Evolutionary conservation across 2,888 invertebrate genomes (phyloP).

Genomic region (Empis stercorea): DNA sequence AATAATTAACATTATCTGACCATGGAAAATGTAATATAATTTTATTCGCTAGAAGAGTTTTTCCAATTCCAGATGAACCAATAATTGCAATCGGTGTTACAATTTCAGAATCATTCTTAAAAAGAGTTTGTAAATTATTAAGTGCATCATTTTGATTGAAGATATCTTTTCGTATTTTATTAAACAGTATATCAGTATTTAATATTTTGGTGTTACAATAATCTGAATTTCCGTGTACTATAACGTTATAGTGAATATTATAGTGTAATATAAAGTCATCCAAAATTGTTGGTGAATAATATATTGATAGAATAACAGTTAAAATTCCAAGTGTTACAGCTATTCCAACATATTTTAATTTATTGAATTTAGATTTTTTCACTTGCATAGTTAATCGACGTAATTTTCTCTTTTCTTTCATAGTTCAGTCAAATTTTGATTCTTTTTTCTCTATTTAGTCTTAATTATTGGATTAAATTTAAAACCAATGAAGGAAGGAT

Average conservation of each 20-base stretch:
- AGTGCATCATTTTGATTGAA: conserved; percentile 15
- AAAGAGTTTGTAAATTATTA: conserved; percentile 16
- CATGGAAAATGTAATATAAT: conserved; percentile 25
- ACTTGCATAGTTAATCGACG: no score
- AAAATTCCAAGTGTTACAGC: no score
- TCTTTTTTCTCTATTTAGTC: no score
- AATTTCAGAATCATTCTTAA: conserved; percentile 16
- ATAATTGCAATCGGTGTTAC: conserved; percentile 22
- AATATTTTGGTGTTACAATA: conserved; percentile 21
- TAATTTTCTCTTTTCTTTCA: no score
- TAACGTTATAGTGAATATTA: conserved; percentile 21
- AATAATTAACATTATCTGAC: conserved; percentile 25
- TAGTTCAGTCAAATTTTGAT: no score
- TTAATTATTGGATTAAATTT: no score
- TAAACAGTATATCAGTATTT: conserved; percentile 15
- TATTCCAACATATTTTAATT: no score
- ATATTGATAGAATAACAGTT: no score
- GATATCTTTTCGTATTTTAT: conserved; percentile 10
- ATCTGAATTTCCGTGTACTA: conserved; percentile 23
- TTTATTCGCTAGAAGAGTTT: conserved; percentile 22
- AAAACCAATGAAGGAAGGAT: no score
- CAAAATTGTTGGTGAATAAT: no score
- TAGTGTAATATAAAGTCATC: no score
- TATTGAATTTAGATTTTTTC: no score
- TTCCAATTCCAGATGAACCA: conserved; percentile 24